Percentiles rank a stretch among this genome's conserved stretches.
Evolutionary conservation across 2,888 invertebrate species (phyloP).

Genomic region (Ganaspis brasiliensis): DNA sequence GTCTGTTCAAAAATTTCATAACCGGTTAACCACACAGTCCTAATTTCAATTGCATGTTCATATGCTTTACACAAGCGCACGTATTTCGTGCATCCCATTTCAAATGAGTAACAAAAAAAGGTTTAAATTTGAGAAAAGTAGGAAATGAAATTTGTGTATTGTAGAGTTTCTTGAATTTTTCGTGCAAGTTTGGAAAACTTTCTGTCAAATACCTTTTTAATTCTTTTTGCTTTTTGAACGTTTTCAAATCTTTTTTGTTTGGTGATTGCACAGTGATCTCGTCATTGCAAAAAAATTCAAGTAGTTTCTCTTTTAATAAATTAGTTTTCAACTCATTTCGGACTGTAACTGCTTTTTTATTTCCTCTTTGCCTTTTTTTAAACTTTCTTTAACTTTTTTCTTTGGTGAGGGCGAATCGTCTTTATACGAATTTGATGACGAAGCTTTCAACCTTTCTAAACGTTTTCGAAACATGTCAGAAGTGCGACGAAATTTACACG

Average conservation of each 20-base stretch:
- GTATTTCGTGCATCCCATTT: constrained; percentile 29
- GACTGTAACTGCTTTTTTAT: constrained; percentile 14
- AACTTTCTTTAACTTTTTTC: constrained; percentile 14
- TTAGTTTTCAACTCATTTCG: constrained; percentile 7
- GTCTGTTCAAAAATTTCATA: too few species aligned
- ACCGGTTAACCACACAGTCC: too few species aligned
- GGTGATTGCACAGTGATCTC: constrained; percentile 8
- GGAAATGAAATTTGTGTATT: constrained; percentile 14
- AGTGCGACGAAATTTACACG: not conserved
- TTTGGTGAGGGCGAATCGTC: constrained; percentile 15
- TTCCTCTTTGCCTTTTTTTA: constrained; percentile 1
- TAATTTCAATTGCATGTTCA: constrained; percentile 22
- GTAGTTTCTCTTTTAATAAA: constrained; percentile 11
- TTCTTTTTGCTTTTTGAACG: constrained; percentile 27
- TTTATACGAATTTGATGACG: constrained; percentile 4
- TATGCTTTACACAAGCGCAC: constrained; percentile 29
- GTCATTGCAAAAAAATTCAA: constrained; percentile 14
- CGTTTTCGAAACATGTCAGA: constrained; percentile 9
- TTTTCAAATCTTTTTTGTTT: constrained; percentile 29
- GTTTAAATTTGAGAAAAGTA: constrained; percentile 13
- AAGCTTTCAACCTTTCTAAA: constrained; percentile 3
- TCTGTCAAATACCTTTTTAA: constrained; percentile 23
- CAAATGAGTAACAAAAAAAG: constrained; percentile 28
- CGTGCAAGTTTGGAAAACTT: constrained; percentile 11
- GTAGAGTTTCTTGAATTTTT: constrained; percentile 29